Evolutionary conservation across 1,140 invertebrate species (phyloP), one percentile per base, ranked within the genome.

Genomic region (Agrilus planipennis): DNA sequence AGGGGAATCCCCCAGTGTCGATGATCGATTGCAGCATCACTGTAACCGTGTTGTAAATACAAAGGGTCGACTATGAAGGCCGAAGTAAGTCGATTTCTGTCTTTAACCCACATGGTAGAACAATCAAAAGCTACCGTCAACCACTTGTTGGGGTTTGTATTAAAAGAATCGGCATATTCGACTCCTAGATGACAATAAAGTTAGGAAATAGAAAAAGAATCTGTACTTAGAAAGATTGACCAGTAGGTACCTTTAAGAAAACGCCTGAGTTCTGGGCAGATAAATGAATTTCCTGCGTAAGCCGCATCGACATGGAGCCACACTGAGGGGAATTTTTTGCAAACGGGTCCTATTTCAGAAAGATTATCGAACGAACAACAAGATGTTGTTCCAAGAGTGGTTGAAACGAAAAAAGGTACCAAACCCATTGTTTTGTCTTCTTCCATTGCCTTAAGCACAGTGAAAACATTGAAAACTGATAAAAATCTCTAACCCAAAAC

Each of bases 101-200:
- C 81, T 41, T 72, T 68, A 4, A 98, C 93, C 95, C 94, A 99
- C 57, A 97, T 76, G n/a, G 89, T 81, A 0, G 93, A 97, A 57
- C 91, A 96, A 61, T 99, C 95, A 57, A 97, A 99, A 62, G 93
- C 93, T 1, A 90, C 88, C 43, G 99, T 62, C 62, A 99, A 75
- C 75, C 92, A 94, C 71, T 99, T 99, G 62, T 99, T 99, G 0
- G 92, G 85, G 62, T 99, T 99, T 4, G 89, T 93, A 56, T 97
- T 98, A 63, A 99, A 93, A 1, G 93, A 97, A 61, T 91, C 90
- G 0, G 92, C 93, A 59, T 89, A 85, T 68, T 87, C 81, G 36
- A 86, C 71, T 10, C n/a, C n/a, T n/a, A n/a, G n/a, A n/a, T n/a
- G n/a, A n/a, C n/a, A n/a, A n/a, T n/a, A n/a, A n/a, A n/a, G n/a